Conservation (phyloP, 1,140 invertebrate genomes). For the Diploscapter pachys region DNA sequence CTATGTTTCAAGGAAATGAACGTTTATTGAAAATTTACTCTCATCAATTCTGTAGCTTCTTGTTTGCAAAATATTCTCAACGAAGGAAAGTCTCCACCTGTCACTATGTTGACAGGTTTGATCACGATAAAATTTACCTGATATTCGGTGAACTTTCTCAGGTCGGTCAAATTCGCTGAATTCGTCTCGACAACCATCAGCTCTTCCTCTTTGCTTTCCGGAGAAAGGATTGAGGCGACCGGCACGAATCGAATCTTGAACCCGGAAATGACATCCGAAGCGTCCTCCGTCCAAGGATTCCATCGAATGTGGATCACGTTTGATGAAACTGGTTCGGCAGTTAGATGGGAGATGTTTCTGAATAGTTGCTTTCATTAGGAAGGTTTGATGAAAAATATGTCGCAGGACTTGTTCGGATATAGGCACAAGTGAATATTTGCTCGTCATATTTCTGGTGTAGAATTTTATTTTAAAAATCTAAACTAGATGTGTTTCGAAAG, state of each 20-base stretch:
- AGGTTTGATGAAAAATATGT: too few species aligned
- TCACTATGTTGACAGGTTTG: too few species aligned
- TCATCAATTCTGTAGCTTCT: too few species aligned
- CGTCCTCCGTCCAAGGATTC: constrained; percentile 43
- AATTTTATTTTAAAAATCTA: too few species aligned
- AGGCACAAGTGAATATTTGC: too few species aligned
- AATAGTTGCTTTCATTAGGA: background rate
- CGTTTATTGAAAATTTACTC: too few species aligned
- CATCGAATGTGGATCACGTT: constrained; percentile 44
- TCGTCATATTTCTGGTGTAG: too few species aligned
- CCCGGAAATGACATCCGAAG: constrained; percentile 49
- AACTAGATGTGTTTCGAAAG: too few species aligned
- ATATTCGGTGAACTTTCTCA: constrained; percentile 55
- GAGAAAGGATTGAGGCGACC: constrained; percentile 26
- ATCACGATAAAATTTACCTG: constrained; percentile 33
- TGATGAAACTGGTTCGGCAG: constrained; percentile 40
- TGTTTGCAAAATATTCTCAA: too few species aligned
- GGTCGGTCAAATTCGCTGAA: constrained; percentile 40
- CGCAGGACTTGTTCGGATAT: too few species aligned
- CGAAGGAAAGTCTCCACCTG: too few species aligned
- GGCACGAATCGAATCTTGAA: constrained; percentile 43
- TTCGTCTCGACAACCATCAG: constrained; percentile 55
- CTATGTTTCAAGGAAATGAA: too few species aligned
- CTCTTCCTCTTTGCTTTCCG: constrained; percentile 56
- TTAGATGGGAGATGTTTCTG: constrained; percentile 36